These are phyloP conservation scores for Corythaixoides concolor DNA, from an alignment of 2,113 vertebrate genomes.

Conservation along the genomic window DNA sequence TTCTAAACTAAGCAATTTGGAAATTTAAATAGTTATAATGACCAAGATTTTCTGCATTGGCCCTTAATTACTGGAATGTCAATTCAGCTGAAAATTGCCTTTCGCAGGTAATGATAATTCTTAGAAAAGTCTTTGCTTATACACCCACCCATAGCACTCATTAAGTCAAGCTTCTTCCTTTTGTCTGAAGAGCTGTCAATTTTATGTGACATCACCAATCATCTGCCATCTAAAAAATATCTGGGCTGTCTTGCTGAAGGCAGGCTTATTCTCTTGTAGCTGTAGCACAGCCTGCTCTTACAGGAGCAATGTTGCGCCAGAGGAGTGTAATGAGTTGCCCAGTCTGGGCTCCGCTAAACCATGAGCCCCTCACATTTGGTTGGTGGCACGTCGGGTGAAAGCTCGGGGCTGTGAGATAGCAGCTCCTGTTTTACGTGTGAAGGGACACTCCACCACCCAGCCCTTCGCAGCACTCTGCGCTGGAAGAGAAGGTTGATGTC, in stretches of 20 bases:
- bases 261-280: neutral
- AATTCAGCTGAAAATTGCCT: conserved; percentile 66
- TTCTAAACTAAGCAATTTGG: conserved; percentile 66
- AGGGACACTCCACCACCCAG: neutral
- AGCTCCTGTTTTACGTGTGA: fast-evolving
- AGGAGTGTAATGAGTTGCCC: neutral
- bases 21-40: conserved; percentile 67
- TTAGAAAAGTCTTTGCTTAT: conserved; percentile 54
- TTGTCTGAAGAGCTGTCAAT: conserved; percentile 62
- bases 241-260: conserved; percentile 10
- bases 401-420: neutral
- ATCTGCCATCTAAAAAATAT: conserved; percentile 27
- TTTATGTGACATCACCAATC: conserved; percentile 62
- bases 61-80: conserved; percentile 64
- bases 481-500: neutral
- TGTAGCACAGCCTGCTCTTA: neutral
- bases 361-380: neutral
- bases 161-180: conserved; percentile 59
- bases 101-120: conserved; percentile 59
- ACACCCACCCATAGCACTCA: conserved; percentile 62
- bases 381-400: neutral
- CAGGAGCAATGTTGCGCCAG: neutral
- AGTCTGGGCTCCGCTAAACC: neutral
- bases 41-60: conserved; percentile 51
- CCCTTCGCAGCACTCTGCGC: fast-evolving